Percentiles rank a stretch among this genome's conserved stretches.
phyloP scores from a whole-genome alignment of 2,888 invertebrate genomes.

The Steinernema scapterisci region DNA sequence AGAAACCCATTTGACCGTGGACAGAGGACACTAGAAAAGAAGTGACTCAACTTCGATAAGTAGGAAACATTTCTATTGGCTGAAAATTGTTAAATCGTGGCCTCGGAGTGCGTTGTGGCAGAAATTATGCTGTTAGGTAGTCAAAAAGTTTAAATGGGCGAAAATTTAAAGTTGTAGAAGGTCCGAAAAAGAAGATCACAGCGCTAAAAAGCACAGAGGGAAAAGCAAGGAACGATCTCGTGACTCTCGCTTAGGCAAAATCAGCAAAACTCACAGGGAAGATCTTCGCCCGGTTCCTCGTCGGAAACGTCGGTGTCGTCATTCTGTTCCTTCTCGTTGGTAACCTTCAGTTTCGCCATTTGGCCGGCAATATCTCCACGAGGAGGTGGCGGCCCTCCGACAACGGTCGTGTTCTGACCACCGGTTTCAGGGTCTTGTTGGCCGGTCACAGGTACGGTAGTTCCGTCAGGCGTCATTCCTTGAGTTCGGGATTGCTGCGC shows the following conservation, averaged over 20 bases:
- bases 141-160: too few species aligned
- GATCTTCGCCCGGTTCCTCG: conserved; percentile 58
- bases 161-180: conserved; percentile 13
- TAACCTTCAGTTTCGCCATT: conserved; percentile 36
- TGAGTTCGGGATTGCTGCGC: conserved; percentile 45
- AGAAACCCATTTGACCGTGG: conserved; percentile 67
- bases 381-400: not conserved
- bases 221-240: conserved; percentile 18
- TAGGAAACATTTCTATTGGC: not conserved
- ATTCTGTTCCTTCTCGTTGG: conserved; percentile 59
- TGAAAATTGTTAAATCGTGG: not conserved
- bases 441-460: not conserved
- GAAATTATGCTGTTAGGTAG: not conserved
- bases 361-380: not conserved
- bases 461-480: conserved; percentile 38
- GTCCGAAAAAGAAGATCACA: conserved; percentile 30
- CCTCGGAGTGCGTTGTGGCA: conserved; percentile 1
- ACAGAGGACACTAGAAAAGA: conserved; percentile 64
- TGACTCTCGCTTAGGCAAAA: not conserved
- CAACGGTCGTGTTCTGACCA: not conserved
- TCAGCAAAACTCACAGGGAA: conserved; percentile 57
- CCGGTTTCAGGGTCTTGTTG: conserved; percentile 35
- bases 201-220: conserved; percentile 17
- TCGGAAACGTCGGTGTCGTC: conserved; percentile 68
- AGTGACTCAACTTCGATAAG: conserved; percentile 12